phyloP scores from a whole-genome alignment of 2,888 invertebrate species.

The Urechis unicinctus region DNA sequence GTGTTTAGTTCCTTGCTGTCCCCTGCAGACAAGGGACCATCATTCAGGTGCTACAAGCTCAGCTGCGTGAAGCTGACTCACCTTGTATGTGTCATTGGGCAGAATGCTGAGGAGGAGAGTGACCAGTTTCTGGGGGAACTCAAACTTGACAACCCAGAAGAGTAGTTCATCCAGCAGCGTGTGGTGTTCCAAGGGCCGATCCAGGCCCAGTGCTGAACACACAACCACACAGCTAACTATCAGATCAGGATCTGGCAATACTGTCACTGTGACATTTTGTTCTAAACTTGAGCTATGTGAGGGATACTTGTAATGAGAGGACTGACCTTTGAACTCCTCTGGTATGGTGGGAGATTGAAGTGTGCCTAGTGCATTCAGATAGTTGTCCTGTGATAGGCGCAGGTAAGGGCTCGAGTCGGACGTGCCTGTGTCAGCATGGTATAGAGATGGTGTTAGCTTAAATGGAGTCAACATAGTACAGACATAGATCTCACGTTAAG shows the following conservation, averaged over 20 bases:
- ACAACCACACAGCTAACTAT: too few species aligned
- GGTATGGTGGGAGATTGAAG: too few species aligned
- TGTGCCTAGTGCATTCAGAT: conserved; percentile 25
- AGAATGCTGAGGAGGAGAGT: conserved; percentile 90
- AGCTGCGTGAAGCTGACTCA: conserved; percentile 35
- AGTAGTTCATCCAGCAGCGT: conserved; percentile 74
- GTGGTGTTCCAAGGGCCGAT: conserved; percentile 27
- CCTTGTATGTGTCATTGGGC: conserved; percentile 91
- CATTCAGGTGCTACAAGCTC: neutral
- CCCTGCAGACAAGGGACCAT: neutral
- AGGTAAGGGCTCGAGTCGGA: too few species aligned
- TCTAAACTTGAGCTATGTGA: neutral
- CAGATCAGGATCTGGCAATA: too few species aligned
- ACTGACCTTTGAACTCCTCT: conserved; percentile 33
- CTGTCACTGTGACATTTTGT: neutral
- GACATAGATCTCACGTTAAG: too few species aligned
- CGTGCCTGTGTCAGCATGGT: too few species aligned
- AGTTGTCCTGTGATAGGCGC: too few species aligned
- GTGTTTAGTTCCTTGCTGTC: neutral
- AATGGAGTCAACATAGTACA: too few species aligned
- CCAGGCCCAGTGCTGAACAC: conserved; percentile 28
- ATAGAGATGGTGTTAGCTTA: too few species aligned
- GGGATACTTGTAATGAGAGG: neutral
- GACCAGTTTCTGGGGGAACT: conserved; percentile 94
- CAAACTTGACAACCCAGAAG: conserved; percentile 96